phyloP scores from a whole-genome alignment of 2,888 invertebrate species.

The Eupithecia dodoneata region DNA sequence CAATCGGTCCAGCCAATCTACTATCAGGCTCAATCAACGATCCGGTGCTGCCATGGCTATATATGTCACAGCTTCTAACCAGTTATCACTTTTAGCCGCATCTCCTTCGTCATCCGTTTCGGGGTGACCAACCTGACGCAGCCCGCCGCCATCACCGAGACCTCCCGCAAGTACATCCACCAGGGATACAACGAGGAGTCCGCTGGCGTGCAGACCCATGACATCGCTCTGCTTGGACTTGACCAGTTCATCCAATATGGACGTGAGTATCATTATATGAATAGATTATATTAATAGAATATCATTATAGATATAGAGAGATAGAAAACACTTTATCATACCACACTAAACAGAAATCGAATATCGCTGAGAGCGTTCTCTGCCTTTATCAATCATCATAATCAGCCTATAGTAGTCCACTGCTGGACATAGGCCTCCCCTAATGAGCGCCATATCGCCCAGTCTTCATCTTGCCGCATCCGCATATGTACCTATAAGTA shows the following conservation, averaged over 20 bases:
- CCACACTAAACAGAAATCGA: too few species aligned
- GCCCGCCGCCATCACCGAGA: conserved; percentile 62
- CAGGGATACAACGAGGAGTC: conserved; percentile 60
- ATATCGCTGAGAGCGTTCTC: too few species aligned
- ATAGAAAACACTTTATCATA: too few species aligned
- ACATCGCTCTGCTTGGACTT: conserved; percentile 66
- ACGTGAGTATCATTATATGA: conserved; percentile 51
- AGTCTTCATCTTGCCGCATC: too few species aligned
- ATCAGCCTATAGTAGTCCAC: too few species aligned
- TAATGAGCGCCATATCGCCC: too few species aligned
- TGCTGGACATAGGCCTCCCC: too few species aligned
- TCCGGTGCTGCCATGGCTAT: neutral
- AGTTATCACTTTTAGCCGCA: conserved; percentile 57
- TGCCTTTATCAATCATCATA: too few species aligned
- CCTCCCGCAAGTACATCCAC: conserved; percentile 60
- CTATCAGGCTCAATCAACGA: neutral
- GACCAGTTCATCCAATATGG: conserved; percentile 55
- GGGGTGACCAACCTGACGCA: conserved; percentile 67
- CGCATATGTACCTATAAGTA: too few species aligned
- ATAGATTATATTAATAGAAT: too few species aligned
- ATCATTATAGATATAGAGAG: too few species aligned
- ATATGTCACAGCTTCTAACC: neutral
- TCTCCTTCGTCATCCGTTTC: conserved; percentile 66
- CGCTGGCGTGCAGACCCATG: conserved; percentile 67
- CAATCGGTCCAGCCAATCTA: too few species aligned